phyloP scores from a whole-genome alignment of 2,888 invertebrate genomes.

The Euclidia mi region DNA sequence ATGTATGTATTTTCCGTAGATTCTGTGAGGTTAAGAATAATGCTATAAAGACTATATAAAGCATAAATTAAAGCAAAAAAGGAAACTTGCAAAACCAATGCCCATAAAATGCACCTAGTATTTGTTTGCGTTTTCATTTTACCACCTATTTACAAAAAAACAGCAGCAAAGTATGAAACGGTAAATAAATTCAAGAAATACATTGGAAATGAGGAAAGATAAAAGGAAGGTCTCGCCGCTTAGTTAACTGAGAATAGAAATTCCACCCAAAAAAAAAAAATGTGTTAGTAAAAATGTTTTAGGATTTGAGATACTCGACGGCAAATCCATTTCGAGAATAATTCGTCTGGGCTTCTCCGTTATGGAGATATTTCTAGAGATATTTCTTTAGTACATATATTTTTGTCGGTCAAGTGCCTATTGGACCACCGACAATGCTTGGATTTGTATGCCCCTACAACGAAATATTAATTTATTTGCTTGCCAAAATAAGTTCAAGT shows the following conservation, averaged over 20 bases:
- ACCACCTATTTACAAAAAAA: constrained; percentile 5
- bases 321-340: constrained; percentile 17
- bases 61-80: background rate
- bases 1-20: no score
- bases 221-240: constrained; percentile 33
- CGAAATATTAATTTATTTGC: no score
- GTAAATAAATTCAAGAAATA: constrained; percentile 25
- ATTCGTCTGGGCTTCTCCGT: no score
- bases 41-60: no score
- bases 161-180: constrained; percentile 22
- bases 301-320: constrained; percentile 4
- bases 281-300: background rate
- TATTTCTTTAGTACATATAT: no score
- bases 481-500: no score
- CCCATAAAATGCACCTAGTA: background rate
- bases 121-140: background rate
- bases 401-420: no score
- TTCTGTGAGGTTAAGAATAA: no score
- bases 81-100: background rate
- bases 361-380: no score
- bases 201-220: constrained; percentile 44
- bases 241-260: constrained; percentile 22
- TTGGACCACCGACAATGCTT: no score
- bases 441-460: no score
- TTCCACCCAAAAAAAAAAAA: no score